Evolutionary conservation across 2,888 invertebrate species (phyloP), one percentile per base, ranked within the genome.

Genomic region (Clunio marinus): DNA sequence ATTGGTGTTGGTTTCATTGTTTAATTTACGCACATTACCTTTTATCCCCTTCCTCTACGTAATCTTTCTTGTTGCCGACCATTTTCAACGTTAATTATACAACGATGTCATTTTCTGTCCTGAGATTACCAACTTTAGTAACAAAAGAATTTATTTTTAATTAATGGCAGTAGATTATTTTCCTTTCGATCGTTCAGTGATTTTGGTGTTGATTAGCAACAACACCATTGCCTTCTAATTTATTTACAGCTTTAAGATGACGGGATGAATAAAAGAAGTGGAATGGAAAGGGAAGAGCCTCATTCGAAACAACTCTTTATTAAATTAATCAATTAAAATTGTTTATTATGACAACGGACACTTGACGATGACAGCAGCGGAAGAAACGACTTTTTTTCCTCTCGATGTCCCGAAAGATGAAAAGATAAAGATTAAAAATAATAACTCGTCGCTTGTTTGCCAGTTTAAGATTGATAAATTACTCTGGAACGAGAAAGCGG

Each of bases 401-500:
- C 13, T 13, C 35, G 35, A 13, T 13, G 13, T 5, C 17, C 20
- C n/a, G n/a, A n/a, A n/a, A n/a, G n/a, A n/a, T n/a, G n/a, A n/a
- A n/a, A 51, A 5, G 51, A 13, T 8, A 22, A 51, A 7, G 22
- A 51, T 51, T 51, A 22, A 51, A 51, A n/a, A 51, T 32, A 8
- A 32, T n/a, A 51, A 51, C 51, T 51, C 51, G n/a, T 20, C n/a
- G 51, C n/a, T 22, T 22, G 51, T 32, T n/a, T 32, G 35, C 22
- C 51, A 51, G 17, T 57, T 57, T 4, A 24, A 27, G 57, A 57
- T 57, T 57, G 57, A 57, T 57, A 25, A 57, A 57, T 57, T 57
- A 57, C 57, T 17, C 10, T 4, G 4, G 32, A 32, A 32, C 4
- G 24, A 45, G 13, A 45, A 51, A 22, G 22, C 17, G 10, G 22